Conservation (phyloP, 2,888 invertebrate species). For the Melanophora roralis region DNA sequence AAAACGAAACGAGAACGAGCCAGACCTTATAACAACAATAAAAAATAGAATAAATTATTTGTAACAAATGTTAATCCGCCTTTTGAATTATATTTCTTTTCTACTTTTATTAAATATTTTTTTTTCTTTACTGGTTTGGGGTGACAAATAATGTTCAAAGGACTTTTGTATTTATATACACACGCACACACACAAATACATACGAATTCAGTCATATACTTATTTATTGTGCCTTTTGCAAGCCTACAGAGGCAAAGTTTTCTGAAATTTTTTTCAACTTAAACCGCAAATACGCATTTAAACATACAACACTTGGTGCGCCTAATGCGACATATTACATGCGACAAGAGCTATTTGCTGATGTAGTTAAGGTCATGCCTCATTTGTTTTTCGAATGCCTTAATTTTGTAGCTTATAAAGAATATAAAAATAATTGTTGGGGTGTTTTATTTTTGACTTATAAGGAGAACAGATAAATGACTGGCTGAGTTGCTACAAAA, state of each 20-base stretch:
- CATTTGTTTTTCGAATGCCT: conserved; percentile 45
- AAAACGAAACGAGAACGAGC: neutral
- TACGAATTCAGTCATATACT: no score
- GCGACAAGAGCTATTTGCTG: conserved; percentile 19
- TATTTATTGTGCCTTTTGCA: no score
- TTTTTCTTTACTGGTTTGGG: neutral
- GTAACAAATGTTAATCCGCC: conserved; percentile 22
- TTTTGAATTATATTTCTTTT: conserved; percentile 21
- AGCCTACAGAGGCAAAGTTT: no score
- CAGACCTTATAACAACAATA: neutral
- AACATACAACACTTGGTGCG: neutral
- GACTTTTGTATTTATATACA: neutral
- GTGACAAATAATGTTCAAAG: conserved; percentile 35
- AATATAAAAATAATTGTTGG: conserved; percentile 34
- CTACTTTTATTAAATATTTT: no score
- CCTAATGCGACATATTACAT: conserved; percentile 10
- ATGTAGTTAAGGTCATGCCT: conserved; percentile 48
- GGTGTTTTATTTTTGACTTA: conserved; percentile 42
- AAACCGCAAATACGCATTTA: neutral
- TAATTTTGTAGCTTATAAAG: conserved; percentile 38
- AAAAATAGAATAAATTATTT: neutral
- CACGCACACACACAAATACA: no score
- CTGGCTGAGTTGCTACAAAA: conserved; percentile 9
- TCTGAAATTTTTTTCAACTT: no score
- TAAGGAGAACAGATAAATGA: conserved; percentile 41